phyloP scores from a whole-genome alignment of 2,113 vertebrate species.

The Hippocampus mohnikei region DNA sequence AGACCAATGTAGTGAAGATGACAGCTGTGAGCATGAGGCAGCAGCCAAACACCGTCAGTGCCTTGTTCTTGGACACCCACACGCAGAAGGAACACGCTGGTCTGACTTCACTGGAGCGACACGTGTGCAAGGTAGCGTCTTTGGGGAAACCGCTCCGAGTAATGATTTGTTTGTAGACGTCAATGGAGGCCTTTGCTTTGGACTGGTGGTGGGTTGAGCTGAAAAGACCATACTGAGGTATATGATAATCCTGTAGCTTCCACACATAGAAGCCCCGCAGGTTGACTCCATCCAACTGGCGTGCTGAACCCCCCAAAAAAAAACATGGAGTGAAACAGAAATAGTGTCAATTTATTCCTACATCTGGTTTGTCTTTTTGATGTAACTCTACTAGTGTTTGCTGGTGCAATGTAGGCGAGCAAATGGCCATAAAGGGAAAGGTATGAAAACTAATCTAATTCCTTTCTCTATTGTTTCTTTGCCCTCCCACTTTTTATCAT shows the following conservation, averaged over 20 bases:
- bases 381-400: neutral
- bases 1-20: conserved; percentile 70
- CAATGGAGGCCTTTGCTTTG: conserved; percentile 81
- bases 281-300: conserved; percentile 80
- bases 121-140: conserved; percentile 37
- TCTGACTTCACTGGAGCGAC: conserved; percentile 19
- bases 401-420: neutral
- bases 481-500: conserved; percentile 45
- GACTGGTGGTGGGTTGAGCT: conserved; percentile 73
- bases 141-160: conserved; percentile 73
- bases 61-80: conserved; percentile 76
- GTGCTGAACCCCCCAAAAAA: conserved; percentile 79
- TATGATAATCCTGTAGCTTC: conserved; percentile 81
- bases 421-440: conserved; percentile 23
- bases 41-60: conserved; percentile 80
- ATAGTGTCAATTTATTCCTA: neutral
- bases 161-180: conserved; percentile 81
- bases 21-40: conserved; percentile 76
- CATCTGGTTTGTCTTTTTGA: neutral
- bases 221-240: conserved; percentile 84
- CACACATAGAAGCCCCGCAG: conserved; percentile 89
- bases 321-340: conserved; percentile 5
- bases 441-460: conserved; percentile 12
- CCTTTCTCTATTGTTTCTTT: conserved; percentile 3
- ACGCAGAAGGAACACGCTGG: conserved; percentile 71